Base-by-base conservation (phyloP, 2,113 vertebrate genomes). In the Neomonachus schauinslandi region DNA sequence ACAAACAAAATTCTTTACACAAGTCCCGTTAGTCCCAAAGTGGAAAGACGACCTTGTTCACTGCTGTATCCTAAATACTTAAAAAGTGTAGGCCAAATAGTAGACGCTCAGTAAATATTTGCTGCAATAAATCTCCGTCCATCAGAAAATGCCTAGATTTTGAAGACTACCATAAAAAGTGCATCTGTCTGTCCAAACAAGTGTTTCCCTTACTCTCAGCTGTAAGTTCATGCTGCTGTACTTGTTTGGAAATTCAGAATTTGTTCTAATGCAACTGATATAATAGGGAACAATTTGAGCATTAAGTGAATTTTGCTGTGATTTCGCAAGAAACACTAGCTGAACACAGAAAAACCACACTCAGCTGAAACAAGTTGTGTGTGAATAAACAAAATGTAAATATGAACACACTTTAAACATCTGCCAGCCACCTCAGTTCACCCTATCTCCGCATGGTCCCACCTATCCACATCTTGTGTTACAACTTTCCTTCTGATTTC, bases 231-330 rank as follows among this genome's bases (percentile, higher is more conserved):
- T 74, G 76, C 86, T 93, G 22, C 49, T 81, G 22, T 18, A 79
- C 72, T 42, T 95, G 53, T 72, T 96, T 95, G 39, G 33, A 96
- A 95, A 89, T 46, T 33, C 65, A 49, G 89, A 67, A 92, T 83
- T 4, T 77, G 51, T 89, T 89, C 28, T 46, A 77, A 46, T 59
- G 39, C 14, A 81, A 93, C 3, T 89, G 90, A 94, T 21, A 51
- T 28, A 95, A 55, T 59, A 80, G 51, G 57, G 36, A 94, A 81
- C 57, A 96, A 88, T 39, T 15, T 63, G 49, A 84, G 46, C n/a
- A 63, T n/a, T 94, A 86, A 83, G n/a, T 82, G 55, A 92, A 88
- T 83, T 95, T 57, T 89, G 53, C 51, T 89, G 33, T 51, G 77
- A 96, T 36, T 95, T 49, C 36, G 95, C 8, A 15, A 94, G 39